Base-by-base conservation (phyloP, 2,113 vertebrate species). In the Pithys albifrons region DNA sequence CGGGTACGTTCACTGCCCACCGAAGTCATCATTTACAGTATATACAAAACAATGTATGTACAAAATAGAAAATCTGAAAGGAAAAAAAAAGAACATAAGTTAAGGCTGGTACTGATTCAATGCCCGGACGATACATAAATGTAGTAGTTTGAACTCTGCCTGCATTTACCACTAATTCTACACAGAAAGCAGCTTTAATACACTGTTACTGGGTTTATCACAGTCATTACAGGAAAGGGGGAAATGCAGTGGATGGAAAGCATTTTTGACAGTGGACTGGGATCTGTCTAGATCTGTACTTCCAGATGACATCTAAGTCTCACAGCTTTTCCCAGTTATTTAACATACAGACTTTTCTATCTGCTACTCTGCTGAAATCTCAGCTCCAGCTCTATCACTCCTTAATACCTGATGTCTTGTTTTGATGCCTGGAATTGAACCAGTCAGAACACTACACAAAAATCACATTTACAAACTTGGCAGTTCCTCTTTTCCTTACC, bases 11-110 rank as follows among this genome's bases (percentile, higher is more conserved):
- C 99, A 98, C 97, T 98, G 98, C 98, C 99, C 98, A 99, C 98
- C 13, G 99, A 99, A 98, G 99, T 99, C 99, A 99, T 99, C 99
- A 99, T 99, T 98, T 99, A 99, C 98, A 99, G 99, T 99, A 99
- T 99, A 99, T 99, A 99, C 99, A 99, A 99, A 99, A 99, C 98
- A 99, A 98, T 80, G 99, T 99, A 99, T 99, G 99, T 99, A 99
- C 99, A 99, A 99, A 99, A 99, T 99, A 99, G 98, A 99, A 99
- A 99, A 99, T 98, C 99, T 99, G 98, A 57, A 98, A 97, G 27
- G 72, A 49, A 87, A 49, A 51, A 37, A 61, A 33, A 61, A 69
- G 8, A 52, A 9, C 7, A 28, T 18, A 25, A 67, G 51, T 91
- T 90, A 95, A 72, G 14, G 14, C 14, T 87, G 19, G 19, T 46